Percentiles rank a stretch among this genome's conserved stretches.
Conservation (phyloP, 1,140 invertebrate species). For the Pseudomyrmex sp. region DNA sequence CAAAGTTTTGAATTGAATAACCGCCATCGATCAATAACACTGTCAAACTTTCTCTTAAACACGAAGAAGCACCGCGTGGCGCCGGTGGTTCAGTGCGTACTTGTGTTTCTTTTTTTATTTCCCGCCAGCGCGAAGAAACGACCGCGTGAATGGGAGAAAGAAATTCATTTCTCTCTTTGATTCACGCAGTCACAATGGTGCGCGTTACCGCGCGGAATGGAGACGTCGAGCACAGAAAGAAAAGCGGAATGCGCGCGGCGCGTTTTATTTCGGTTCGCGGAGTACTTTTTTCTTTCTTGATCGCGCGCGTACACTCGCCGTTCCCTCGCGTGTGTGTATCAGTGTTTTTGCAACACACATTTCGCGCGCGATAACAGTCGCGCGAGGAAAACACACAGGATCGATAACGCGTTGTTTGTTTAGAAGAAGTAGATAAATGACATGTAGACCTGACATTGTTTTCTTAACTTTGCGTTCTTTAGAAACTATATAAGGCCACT, state of each 20-base stretch:
- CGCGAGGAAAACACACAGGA: background rate
- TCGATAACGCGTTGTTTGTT: slow-evolving; percentile 20
- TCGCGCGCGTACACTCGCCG: background rate
- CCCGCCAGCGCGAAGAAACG: background rate
- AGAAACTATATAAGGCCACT: background rate
- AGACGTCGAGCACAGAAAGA: slow-evolving; percentile 15
- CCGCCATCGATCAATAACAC: background rate
- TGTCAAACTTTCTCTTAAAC: background rate
- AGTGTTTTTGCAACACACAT: background rate
- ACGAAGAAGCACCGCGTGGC: no score
- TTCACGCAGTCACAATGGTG: background rate
- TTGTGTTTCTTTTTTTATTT: background rate
- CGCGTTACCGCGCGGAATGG: background rate
- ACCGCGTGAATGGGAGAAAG: background rate
- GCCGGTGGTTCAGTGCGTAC: no score
- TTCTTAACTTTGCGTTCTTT: background rate
- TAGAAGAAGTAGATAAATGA: slow-evolving; percentile 25
- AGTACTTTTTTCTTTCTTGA: background rate
- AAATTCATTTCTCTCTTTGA: slow-evolving; percentile 25
- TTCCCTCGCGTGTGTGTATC: background rate
- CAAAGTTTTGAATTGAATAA: background rate
- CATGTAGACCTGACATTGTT: background rate
- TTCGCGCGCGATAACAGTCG: background rate
- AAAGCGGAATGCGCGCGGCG: background rate
- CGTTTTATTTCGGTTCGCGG: slow-evolving; percentile 10